phyloP scores from a whole-genome alignment of 2,888 invertebrate genomes.

The Myopa tessellatipennis region DNA sequence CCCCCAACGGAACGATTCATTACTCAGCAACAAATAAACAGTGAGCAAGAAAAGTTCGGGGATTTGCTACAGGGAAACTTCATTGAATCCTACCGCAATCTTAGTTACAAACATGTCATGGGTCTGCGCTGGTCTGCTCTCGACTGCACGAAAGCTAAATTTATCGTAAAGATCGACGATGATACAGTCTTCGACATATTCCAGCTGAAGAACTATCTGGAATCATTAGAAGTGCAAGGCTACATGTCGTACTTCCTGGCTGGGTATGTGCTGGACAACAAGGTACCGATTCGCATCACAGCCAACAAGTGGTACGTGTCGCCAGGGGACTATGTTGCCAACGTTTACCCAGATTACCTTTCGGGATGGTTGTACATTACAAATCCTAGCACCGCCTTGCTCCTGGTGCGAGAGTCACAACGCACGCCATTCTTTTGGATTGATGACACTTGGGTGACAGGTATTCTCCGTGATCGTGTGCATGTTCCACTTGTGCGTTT shows the following conservation, averaged over 20 bases:
- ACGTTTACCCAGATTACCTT: slow-evolving; percentile 78
- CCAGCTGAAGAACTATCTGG: slow-evolving; percentile 69
- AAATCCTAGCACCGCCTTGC: slow-evolving; percentile 73
- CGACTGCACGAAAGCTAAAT: slow-evolving; percentile 73
- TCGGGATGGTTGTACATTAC: slow-evolving; percentile 89
- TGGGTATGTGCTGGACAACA: slow-evolving; percentile 76
- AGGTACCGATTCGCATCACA: slow-evolving; percentile 74
- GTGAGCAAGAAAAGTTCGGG: slow-evolving; percentile 74
- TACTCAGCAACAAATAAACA: slow-evolving; percentile 71
- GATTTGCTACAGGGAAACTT: slow-evolving; percentile 84
- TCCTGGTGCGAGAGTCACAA: slow-evolving; percentile 71
- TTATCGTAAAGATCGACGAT: slow-evolving; percentile 84
- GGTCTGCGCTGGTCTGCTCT: slow-evolving; percentile 79
- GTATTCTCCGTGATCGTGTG: slow-evolving; percentile 75
- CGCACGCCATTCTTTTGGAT: slow-evolving; percentile 87
- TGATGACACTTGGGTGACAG: slow-evolving; percentile 89
- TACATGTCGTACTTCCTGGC: slow-evolving; percentile 69
- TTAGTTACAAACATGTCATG: slow-evolving; percentile 87
- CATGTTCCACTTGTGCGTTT: slow-evolving; percentile 73
- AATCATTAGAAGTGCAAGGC: slow-evolving; percentile 62
- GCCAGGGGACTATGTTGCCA: slow-evolving; percentile 72
- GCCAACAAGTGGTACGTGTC: slow-evolving; percentile 86
- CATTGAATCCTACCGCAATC: slow-evolving; percentile 79
- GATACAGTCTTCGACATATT: slow-evolving; percentile 81
- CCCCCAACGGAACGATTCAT: slow-evolving; percentile 70